Evolutionary conservation across 2,113 vertebrate genomes (phyloP), one percentile per base, ranked within the genome.

Genomic region (Herpetotheres cachinnans): DNA sequence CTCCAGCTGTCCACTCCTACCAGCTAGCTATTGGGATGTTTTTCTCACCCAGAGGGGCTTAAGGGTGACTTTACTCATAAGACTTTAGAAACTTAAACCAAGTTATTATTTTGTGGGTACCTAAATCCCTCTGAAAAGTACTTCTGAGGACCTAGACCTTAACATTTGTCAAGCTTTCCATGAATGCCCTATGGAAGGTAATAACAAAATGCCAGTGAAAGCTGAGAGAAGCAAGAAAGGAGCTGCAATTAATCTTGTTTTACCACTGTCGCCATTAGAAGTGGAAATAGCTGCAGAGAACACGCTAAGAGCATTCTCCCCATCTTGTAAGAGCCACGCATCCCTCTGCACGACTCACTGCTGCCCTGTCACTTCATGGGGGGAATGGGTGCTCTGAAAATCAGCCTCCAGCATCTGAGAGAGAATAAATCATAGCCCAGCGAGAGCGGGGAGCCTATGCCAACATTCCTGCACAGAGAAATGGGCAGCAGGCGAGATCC

Each of bases 381-480:
- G 72, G 74, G 47, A 95, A 88, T 58, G 94, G 93, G 96, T 88
- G 93, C 91, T 93, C 93, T 82, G 82, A 63, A 83, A 92, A 92
- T 49, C 63, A 83, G 40, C 74, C 67, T 90, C 8, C 15, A n/a
- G 87, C 50, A 82, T 86, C 87, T 85, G 84, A 85, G 63, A 71
- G 83, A 73, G 62, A 83, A 87, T 96, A 95, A 95, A 96, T 97
- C 94, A 74, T 46, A 58, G 46, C 58, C 52, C 61, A 87, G 90
- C 1, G 0, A 76, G 54, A 93, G 52, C 14, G 0, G 22, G n/a
- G 10, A 80, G 65, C n/a, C 65, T 8, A 65, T 81, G 65, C 95
- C 97, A 96, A 93, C 72, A 50, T 63, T 77, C 73, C 92, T 94
- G 67, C 38, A 71, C 32, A 86, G 78, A 96, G 90, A 89, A 93